A percentile compares a stretch with the other conserved stretches of the same genome.
Evolutionary conservation across 2,797 vertebrate genomes (phyloP).

Genomic region (Rhinatrema bivittatum): DNA sequence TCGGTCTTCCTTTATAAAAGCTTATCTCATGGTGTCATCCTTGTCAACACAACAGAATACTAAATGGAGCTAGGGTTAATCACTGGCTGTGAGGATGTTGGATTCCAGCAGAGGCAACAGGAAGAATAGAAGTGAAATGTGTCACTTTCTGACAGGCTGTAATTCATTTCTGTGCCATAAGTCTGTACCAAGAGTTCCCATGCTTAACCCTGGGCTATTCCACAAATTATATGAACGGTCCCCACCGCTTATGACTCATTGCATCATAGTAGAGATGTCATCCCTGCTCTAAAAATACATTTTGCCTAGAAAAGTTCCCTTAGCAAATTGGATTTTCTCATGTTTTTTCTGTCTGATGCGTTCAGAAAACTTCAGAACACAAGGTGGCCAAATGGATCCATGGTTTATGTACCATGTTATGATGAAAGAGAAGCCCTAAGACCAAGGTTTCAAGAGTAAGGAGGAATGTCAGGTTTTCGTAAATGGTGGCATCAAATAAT

Average conservation of each 20-base stretch:
- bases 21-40: constrained; percentile 62
- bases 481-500: too few species aligned
- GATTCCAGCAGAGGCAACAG: constrained; percentile 54
- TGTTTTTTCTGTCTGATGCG: background rate
- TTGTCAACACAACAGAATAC: constrained; percentile 71
- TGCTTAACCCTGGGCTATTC: constrained; percentile 61
- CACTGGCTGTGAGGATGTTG: constrained; percentile 66
- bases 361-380: too few species aligned
- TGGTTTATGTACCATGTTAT: too few species aligned
- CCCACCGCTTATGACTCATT: constrained; percentile 51
- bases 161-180: constrained; percentile 69
- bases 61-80: constrained; percentile 79
- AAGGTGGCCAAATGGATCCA: too few species aligned
- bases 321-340: background rate
- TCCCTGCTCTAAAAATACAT: too few species aligned
- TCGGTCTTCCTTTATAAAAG: constrained; percentile 65
- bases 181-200: constrained; percentile 65
- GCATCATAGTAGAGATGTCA: constrained; percentile 47
- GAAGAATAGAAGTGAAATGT: constrained; percentile 69
- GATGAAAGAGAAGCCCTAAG: too few species aligned
- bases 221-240: constrained; percentile 70
- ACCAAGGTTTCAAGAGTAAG: too few species aligned
- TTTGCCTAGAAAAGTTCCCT: too few species aligned
- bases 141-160: constrained; percentile 75
- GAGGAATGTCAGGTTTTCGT: too few species aligned